Evolutionary conservation across 2,888 invertebrate species (phyloP).

Genomic region (Clanis bilineata): DNA sequence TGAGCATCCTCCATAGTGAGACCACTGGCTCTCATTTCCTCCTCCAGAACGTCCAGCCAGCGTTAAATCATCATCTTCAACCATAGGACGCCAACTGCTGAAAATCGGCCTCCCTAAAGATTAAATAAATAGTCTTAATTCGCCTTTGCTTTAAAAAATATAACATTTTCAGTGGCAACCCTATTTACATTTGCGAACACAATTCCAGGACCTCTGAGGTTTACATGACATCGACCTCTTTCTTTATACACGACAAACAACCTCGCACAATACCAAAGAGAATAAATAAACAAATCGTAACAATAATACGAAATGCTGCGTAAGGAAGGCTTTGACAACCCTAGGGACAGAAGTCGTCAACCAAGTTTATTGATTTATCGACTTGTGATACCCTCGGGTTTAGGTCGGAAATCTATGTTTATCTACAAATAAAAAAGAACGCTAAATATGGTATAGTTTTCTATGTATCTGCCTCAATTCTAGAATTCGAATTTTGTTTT

Average conservation of each 20-base stretch:
- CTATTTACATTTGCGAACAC: neutral
- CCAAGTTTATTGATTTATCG: conserved; percentile 9
- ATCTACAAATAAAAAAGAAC: neutral
- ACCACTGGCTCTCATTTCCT: no score
- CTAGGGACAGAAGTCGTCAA: neutral
- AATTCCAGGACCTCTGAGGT: neutral
- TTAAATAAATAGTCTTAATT: no score
- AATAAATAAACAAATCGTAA: neutral
- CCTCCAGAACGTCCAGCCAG: no score
- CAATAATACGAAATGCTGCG: neutral
- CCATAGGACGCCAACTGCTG: no score
- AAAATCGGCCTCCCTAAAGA: no score
- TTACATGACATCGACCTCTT: neutral
- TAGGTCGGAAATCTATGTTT: neutral
- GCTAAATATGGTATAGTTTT: neutral
- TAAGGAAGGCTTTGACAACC: neutral
- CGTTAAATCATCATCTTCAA: no score
- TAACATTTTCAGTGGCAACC: neutral
- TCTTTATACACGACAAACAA: neutral
- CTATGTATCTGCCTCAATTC: neutral
- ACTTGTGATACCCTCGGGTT: neutral
- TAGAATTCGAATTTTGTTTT: neutral
- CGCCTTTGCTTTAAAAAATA: no score
- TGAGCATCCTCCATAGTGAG: no score
- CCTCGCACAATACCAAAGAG: neutral